Evolutionary conservation across 2,113 vertebrate species (phyloP).

Genomic region (Eublepharis macularius): DNA sequence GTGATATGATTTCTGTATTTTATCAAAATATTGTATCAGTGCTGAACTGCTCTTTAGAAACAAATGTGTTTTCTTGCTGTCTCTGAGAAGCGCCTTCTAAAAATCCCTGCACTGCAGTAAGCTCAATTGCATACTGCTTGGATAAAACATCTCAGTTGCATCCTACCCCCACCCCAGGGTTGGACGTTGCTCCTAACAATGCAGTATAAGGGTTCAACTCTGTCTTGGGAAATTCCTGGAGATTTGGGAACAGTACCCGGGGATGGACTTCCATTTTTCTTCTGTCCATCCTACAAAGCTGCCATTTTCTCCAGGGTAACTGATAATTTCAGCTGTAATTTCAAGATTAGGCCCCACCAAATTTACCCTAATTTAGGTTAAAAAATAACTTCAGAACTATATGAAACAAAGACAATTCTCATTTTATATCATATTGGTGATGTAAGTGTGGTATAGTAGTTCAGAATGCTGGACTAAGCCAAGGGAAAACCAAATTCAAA

Average conservation of each 20-base stretch:
- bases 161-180: background rate
- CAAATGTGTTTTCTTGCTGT: slow-evolving; percentile 32
- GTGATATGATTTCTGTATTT: slow-evolving; percentile 24
- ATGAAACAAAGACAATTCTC: background rate
- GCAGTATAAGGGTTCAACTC: no score
- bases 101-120: slow-evolving; percentile 13
- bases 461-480: no score
- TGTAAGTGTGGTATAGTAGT: no score
- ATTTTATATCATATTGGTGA: background rate
- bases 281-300: no score
- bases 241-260: no score
- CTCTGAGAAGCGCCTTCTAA: slow-evolving; percentile 1
- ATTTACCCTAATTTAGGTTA: no score
- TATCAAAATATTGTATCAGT: slow-evolving; percentile 13
- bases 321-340: background rate
- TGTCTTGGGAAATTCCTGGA: no score
- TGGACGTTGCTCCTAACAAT: background rate
- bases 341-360: no score
- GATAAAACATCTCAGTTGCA: background rate
- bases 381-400: background rate
- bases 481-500: no score
- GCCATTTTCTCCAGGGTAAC: no score
- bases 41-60: slow-evolving; percentile 26
- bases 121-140: background rate
- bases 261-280: no score